phyloP scores from a whole-genome alignment of 23 tunicate genomes.

The Diplosoma virens region DNA sequence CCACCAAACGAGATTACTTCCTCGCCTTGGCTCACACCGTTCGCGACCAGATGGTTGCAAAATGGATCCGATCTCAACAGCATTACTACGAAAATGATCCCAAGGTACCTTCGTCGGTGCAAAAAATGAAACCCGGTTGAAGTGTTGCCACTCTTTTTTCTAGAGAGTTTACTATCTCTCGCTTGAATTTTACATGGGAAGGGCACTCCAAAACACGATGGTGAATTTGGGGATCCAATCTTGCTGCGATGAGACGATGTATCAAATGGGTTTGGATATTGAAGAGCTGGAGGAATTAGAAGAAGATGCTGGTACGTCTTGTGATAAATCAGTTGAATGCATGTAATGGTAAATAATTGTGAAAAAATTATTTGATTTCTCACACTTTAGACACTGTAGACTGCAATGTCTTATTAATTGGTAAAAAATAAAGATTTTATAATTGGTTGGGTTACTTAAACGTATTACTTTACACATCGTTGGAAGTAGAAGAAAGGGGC shows the following conservation, averaged over 20 bases:
- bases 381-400: no score
- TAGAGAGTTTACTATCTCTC: slow-evolving; percentile 96
- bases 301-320: slow-evolving; percentile 99
- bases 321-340: no score
- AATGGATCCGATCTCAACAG: slow-evolving; percentile 98
- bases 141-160: no score
- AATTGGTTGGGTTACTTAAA: no score
- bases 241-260: slow-evolving; percentile 96
- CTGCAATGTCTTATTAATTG: no score
- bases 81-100: slow-evolving; percentile 98
- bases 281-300: slow-evolving; percentile 94
- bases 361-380: no score
- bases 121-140: no score
- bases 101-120: no score
- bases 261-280: slow-evolving; percentile 92
- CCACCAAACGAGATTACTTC: slow-evolving; percentile 88
- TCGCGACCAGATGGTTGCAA: slow-evolving; percentile 85
- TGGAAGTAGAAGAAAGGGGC: no score
- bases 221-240: slow-evolving; percentile 84
- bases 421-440: no score
- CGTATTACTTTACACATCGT: no score
- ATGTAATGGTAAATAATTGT: no score
- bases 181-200: slow-evolving; percentile 96
- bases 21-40: slow-evolving; percentile 89
- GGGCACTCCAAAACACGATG: slow-evolving; percentile 96